Conservation (phyloP, 2,888 invertebrate genomes). For the Epinotia brunnichana region DNA sequence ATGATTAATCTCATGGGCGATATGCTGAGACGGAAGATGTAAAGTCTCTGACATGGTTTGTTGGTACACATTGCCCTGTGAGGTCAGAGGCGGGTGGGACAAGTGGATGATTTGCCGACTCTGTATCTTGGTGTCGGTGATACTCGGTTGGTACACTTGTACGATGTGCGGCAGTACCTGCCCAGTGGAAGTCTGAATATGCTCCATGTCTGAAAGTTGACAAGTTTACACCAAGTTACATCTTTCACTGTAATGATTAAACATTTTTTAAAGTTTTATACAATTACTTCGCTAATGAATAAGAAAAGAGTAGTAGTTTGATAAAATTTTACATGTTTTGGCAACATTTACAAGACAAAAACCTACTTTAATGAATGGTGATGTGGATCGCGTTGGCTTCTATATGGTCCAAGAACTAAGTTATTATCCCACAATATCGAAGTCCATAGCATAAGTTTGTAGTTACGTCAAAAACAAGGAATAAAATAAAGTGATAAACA, state of each 20-base stretch:
- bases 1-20: slow-evolving; percentile 59
- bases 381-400: slow-evolving; percentile 28
- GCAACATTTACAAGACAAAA: slow-evolving; percentile 5
- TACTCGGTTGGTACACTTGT: slow-evolving; percentile 68
- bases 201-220: slow-evolving; percentile 65
- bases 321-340: not conserved
- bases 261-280: not conserved
- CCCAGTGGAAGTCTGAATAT: slow-evolving; percentile 60
- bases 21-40: slow-evolving; percentile 65
- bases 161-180: slow-evolving; percentile 68
- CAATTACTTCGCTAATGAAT: not conserved
- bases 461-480: slow-evolving; percentile 11
- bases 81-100: slow-evolving; percentile 62
- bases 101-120: slow-evolving; percentile 67
- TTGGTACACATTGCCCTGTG: slow-evolving; percentile 71
- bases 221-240: not conserved
- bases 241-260: slow-evolving; percentile 2
- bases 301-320: not conserved
- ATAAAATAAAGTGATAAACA: slow-evolving; percentile 27
- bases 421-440: not conserved
- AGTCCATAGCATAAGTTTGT: not conserved
- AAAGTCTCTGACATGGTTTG: slow-evolving; percentile 67
- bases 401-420: slow-evolving; percentile 25
- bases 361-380: slow-evolving; percentile 34
- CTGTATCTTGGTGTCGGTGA: slow-evolving; percentile 57